A percentile compares a stretch with the other conserved stretches of the same genome.
Conservation (phyloP, 2,888 invertebrate species). For the Mayetiola destructor region DNA sequence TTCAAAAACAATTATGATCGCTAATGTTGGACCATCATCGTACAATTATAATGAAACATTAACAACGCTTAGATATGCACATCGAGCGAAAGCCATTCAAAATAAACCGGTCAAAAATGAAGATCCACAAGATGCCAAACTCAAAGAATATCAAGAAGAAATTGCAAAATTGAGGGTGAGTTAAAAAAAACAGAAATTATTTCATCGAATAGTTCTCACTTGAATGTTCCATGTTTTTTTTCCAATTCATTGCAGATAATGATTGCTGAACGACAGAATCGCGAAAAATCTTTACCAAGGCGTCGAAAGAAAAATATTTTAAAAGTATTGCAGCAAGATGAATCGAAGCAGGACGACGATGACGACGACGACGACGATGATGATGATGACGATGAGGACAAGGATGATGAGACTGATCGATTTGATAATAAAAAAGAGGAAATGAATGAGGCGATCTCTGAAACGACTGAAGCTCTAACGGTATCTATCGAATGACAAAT, state of each 20-base stretch:
- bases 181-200: not conserved
- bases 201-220: not conserved
- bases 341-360: conserved; percentile 28
- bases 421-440: conserved; percentile 29
- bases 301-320: conserved; percentile 19
- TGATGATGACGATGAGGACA: conserved; percentile 36
- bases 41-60: conserved; percentile 97
- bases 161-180: conserved; percentile 53
- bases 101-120: conserved; percentile 98
- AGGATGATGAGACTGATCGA: too few relatives aligned
- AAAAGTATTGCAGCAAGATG: conserved; percentile 28
- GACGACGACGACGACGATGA: conserved; percentile 24
- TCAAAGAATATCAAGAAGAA: conserved; percentile 90
- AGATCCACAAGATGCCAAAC: conserved; percentile 95
- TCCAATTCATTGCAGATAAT: conserved; percentile 21
- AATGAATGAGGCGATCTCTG: conserved; percentile 26
- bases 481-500: conserved; percentile 9
- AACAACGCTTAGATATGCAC: conserved; percentile 91
- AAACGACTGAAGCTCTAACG: conserved; percentile 19
- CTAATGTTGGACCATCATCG: conserved; percentile 94
- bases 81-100: conserved; percentile 95
- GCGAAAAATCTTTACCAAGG: conserved; percentile 26
- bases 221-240: not conserved
- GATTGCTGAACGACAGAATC: conserved; percentile 35
- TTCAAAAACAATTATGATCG: conserved; percentile 98